Evolutionary conservation across 2,888 invertebrate species (phyloP).

Genomic region (Eupithecia centaureata): DNA sequence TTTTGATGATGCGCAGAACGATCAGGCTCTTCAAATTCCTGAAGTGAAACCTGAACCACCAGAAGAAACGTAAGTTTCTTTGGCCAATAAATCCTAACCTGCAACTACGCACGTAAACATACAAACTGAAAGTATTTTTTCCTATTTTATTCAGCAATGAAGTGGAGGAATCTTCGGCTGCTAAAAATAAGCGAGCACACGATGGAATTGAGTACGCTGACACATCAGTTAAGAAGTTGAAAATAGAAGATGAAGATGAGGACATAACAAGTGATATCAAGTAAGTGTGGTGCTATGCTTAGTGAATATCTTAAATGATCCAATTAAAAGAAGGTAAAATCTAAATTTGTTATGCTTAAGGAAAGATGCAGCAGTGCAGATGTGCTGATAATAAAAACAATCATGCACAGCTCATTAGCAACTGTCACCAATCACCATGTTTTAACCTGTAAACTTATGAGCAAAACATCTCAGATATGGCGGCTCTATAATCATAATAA

Average conservation of each 20-base stretch:
- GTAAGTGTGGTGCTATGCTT: conserved; percentile 50
- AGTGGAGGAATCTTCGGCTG: conserved; percentile 43
- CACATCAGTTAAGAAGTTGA: conserved; percentile 63
- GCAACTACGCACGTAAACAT: conserved; percentile 2
- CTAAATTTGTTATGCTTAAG: not conserved
- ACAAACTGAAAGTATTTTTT: not conserved
- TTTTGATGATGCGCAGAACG: conserved; percentile 67
- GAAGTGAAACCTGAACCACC: conserved; percentile 52
- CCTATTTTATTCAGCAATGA: conserved; percentile 45
- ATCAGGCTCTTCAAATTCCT: conserved; percentile 60
- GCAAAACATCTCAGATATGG: too few species aligned
- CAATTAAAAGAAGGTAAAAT: not conserved
- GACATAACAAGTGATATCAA: conserved; percentile 71
- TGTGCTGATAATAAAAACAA: not conserved
- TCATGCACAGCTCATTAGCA: not conserved
- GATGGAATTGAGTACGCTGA: conserved; percentile 69
- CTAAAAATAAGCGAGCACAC: conserved; percentile 65
- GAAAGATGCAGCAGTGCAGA: not conserved
- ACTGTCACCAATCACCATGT: not conserved
- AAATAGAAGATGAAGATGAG: conserved; percentile 62
- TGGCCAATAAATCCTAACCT: conserved; percentile 49
- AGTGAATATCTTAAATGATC: not conserved
- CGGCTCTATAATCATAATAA: too few species aligned
- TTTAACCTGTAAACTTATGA: not conserved
- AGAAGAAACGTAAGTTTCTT: conserved; percentile 57